Base-by-base conservation (phyloP, 2,888 invertebrate genomes). In the Octonoba sinensis region DNA sequence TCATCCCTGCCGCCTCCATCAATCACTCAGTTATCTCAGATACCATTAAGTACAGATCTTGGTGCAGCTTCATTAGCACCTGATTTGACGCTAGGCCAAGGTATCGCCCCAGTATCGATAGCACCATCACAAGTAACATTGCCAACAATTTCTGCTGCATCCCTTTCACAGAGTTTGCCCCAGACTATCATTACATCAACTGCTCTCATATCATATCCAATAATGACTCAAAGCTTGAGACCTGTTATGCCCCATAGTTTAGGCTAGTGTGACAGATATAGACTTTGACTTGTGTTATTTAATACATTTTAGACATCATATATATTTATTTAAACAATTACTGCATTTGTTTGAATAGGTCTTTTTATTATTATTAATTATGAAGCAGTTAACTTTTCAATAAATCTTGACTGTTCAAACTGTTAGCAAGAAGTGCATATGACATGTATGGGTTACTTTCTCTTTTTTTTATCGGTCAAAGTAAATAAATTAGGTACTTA, bases 171-270 rank as follows among this genome's bases (percentile, higher is more conserved):
- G 66, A 84, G 84, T 60, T 91, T 91, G 85, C 82, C 85, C 0
- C 84, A 84, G 51, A 84, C 85, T 27, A 91, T 91, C 85, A 87
- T 86, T 66, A 86, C 86, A 6, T 90, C 91, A 0, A 91, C 91
- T 74, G 91, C 92, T 1, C 90, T 92, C 86, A 91, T 92, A 65
- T 92, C 92, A 0, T 92, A 92, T 86, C 92, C 92, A 1, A 92
- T 92, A 64, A 92, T 92, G 91, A 92, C 92, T 18, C 92, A 92
- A 84, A 86, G 86, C 62, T 84, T 87, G 84, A 65, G 84, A 18
- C 84, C 84, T 18, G 84, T 84, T 62, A 84, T 84, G 59, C 81
- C 76, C 20, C 84, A 84, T 47, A 82, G 82, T 36, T 66, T 84
- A 57, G 84, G 82, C 24, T 77, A 69, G 49, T 22, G 18, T 36